Percentiles rank a stretch among this genome's conserved stretches.
Evolutionary conservation across 1,140 invertebrate genomes (phyloP).

Genomic region (Danaus plexippus): DNA sequence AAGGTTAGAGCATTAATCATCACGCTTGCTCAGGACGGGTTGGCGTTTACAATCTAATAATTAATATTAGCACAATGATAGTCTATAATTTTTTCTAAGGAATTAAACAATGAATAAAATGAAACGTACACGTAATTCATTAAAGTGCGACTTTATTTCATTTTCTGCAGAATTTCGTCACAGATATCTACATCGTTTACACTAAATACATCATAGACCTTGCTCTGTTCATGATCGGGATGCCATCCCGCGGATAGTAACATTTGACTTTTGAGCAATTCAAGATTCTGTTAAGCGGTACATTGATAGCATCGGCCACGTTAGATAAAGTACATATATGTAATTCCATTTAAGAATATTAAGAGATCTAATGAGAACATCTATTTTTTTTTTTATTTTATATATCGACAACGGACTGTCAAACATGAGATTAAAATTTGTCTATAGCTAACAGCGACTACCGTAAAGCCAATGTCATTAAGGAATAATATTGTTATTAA

Average conservation of each 20-base stretch:
- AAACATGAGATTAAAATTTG: no score
- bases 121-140: not conserved
- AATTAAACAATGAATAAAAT: no score
- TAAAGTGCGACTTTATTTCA: constrained; percentile 25
- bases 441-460: no score
- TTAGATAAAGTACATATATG: constrained; percentile 9
- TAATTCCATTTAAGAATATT: constrained; percentile 6
- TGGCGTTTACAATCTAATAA: no score
- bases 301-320: constrained; percentile 6
- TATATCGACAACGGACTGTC: no score
- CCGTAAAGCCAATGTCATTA: no score
- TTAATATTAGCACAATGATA: no score
- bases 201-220: constrained; percentile 23
- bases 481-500: constrained; percentile 7
- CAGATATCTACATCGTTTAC: constrained; percentile 26
- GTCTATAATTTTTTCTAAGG: no score
- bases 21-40: no score
- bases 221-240: constrained; percentile 7
- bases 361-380: constrained; percentile 18
- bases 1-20: no score
- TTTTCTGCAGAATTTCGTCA: constrained; percentile 18
- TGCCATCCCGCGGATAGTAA: constrained; percentile 19
- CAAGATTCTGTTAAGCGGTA: constrained; percentile 14
- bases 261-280: constrained; percentile 29
- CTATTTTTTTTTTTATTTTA: not conserved